These are phyloP conservation scores for Zaprionus nigranus DNA, from an alignment of 1,140 invertebrate species.

Conservation along the genomic window DNA sequence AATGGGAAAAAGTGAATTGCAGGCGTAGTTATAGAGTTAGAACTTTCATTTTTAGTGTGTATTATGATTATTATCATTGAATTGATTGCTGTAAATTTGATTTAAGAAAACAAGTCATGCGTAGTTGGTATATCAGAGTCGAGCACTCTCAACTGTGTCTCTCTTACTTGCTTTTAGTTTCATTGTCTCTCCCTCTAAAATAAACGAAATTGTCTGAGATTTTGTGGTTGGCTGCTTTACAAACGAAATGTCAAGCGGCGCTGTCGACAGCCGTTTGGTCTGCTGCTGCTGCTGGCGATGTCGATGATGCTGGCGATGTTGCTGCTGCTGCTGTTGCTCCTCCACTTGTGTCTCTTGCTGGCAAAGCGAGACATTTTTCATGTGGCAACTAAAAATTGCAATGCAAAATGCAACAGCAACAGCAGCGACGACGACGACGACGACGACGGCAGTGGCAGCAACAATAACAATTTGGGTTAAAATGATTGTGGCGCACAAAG, in stretches of 20 bases:
- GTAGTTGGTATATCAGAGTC: too few species aligned
- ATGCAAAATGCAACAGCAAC: conserved; percentile 38
- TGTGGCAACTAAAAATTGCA: conserved; percentile 63
- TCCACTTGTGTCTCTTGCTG: conserved; percentile 14
- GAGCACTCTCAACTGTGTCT: too few species aligned
- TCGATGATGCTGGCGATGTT: not conserved
- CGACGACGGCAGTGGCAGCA: conserved; percentile 18
- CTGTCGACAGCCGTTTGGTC: not conserved
- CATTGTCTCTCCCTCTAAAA: not conserved
- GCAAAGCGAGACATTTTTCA: conserved; percentile 54
- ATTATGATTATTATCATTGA: too few species aligned
- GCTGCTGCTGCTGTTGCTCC: not conserved
- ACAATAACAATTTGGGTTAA: conserved; percentile 74
- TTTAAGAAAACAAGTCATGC: too few species aligned
- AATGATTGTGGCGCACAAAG: conserved; percentile 66
- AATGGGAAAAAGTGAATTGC: too few species aligned
- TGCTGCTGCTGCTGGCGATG: conserved; percentile 5
- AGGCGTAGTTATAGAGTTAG: too few species aligned
- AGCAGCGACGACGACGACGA: not conserved
- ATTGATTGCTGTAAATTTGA: too few species aligned
- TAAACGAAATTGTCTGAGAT: conserved; percentile 22
- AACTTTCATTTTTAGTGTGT: too few species aligned
- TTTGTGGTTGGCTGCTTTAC: conserved; percentile 18
- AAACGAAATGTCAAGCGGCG: conserved; percentile 28
- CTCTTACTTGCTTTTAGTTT: not conserved